Conservation (phyloP, 2,797 vertebrate species). For the Propithecus perrieri region DNA sequence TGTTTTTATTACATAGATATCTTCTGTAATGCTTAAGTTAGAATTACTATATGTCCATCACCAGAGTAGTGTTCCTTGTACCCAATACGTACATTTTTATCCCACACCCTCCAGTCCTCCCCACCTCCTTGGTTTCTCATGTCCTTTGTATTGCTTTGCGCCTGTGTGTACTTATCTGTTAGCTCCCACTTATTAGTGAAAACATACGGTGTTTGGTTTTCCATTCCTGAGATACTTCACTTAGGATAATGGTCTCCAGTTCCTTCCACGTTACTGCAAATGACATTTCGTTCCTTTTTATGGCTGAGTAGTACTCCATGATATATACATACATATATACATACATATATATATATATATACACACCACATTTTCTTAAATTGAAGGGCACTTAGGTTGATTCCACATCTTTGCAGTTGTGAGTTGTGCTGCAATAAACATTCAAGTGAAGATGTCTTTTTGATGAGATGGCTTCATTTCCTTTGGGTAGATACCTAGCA, state of each 20-base stretch:
- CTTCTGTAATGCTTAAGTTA: neutral
- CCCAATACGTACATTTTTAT: neutral
- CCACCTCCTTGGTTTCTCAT: neutral
- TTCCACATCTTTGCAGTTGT: neutral
- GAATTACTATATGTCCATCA: neutral
- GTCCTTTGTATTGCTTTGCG: neutral
- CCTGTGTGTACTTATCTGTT: neutral
- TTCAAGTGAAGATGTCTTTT: neutral
- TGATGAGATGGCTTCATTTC: neutral
- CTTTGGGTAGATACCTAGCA: neutral
- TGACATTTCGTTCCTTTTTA: neutral
- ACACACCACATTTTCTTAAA: neutral
- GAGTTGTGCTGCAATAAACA: neutral
- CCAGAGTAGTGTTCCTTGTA: neutral
- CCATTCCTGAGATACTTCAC: neutral
- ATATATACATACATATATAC: neutral
- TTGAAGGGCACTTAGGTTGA: neutral
- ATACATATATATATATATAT: neutral
- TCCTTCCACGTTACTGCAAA: neutral
- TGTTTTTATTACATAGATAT: neutral
- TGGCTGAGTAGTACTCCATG: neutral
- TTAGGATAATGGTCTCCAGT: neutral
- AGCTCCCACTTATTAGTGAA: neutral
- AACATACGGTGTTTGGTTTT: neutral
- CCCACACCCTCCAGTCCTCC: neutral